phyloP scores from a whole-genome alignment of 2,888 invertebrate species.

The Sarcophaga variegata region DNA sequence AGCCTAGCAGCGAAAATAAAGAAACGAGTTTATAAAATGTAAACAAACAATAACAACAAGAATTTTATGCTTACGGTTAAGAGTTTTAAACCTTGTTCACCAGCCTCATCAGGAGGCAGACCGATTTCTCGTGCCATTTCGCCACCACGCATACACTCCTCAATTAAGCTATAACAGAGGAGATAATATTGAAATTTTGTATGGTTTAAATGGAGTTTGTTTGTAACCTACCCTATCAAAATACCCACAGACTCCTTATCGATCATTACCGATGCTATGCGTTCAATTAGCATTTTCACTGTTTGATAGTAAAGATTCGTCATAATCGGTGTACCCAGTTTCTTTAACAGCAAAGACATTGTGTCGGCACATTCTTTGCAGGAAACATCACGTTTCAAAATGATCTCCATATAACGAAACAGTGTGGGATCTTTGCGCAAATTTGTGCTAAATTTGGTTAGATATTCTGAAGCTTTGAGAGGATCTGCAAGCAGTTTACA shows the following conservation, averaged over 20 bases:
- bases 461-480: slow-evolving; percentile 93
- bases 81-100: slow-evolving; percentile 94
- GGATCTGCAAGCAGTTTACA: slow-evolving; percentile 92
- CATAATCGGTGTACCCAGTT: slow-evolving; percentile 96
- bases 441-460: slow-evolving; percentile 91
- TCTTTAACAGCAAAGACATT: slow-evolving; percentile 91
- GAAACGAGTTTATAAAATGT: not conserved
- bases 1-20: slow-evolving; percentile 74
- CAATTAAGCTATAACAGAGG: slow-evolving; percentile 79
- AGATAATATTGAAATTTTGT: not conserved
- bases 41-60: slow-evolving; percentile 1
- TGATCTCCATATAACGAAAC: slow-evolving; percentile 92
- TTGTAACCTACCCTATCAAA: slow-evolving; percentile 83
- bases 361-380: slow-evolving; percentile 97
- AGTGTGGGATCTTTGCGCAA: slow-evolving; percentile 88
- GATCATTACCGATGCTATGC: slow-evolving; percentile 97
- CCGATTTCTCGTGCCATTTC: slow-evolving; percentile 89
- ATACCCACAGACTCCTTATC: slow-evolving; percentile 93
- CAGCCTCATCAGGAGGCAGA: slow-evolving; percentile 90
- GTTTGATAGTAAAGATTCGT: slow-evolving; percentile 97
- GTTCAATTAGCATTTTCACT: slow-evolving; percentile 96
- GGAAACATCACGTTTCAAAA: slow-evolving; percentile 93
- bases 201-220: too few relatives aligned
- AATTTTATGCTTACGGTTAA: slow-evolving; percentile 85
- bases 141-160: slow-evolving; percentile 89